Evolutionary conservation across 1,140 invertebrate genomes (phyloP).

Genomic region (Heliconius hewitsoni): DNA sequence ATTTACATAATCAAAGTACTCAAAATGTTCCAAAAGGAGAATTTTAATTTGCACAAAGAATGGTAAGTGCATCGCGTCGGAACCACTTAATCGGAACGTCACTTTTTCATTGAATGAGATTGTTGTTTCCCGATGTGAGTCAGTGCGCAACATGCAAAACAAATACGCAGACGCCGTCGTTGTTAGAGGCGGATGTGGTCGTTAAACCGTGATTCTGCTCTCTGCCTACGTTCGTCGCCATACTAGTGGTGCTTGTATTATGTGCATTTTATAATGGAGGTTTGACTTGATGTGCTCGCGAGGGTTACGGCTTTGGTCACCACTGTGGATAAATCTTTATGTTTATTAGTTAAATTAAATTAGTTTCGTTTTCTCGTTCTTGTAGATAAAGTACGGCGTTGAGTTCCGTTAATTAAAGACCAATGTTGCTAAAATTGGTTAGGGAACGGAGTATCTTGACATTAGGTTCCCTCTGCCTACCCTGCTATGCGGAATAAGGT

Average conservation of each 20-base stretch:
- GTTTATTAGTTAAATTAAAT: too few species aligned
- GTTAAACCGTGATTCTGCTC: slow-evolving; percentile 74
- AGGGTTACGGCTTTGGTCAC: too few species aligned
- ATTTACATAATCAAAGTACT: background rate
- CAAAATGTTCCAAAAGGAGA: background rate
- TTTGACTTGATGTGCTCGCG: background rate
- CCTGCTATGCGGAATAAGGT: too few species aligned
- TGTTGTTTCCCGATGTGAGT: slow-evolving; percentile 70
- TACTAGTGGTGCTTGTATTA: slow-evolving; percentile 20
- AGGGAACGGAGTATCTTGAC: too few species aligned
- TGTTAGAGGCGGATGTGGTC: slow-evolving; percentile 72
- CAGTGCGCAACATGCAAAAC: slow-evolving; percentile 65
- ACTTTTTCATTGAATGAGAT: slow-evolving; percentile 68
- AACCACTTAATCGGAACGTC: slow-evolving; percentile 54
- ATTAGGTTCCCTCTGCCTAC: too few species aligned
- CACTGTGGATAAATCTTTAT: too few species aligned
- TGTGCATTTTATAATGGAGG: slow-evolving; percentile 14
- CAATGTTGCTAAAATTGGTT: too few species aligned
- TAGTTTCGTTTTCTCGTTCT: too few species aligned
- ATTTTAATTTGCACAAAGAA: background rate
- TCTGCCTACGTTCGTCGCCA: slow-evolving; percentile 44
- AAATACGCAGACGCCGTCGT: slow-evolving; percentile 62
- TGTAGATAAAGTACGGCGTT: too few species aligned
- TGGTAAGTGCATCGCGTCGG: slow-evolving; percentile 36
- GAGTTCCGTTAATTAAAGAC: too few species aligned